These are phyloP conservation scores for Scarus forsteni DNA, from an alignment of 2,797 vertebrate species.

Conservation along the genomic window DNA sequence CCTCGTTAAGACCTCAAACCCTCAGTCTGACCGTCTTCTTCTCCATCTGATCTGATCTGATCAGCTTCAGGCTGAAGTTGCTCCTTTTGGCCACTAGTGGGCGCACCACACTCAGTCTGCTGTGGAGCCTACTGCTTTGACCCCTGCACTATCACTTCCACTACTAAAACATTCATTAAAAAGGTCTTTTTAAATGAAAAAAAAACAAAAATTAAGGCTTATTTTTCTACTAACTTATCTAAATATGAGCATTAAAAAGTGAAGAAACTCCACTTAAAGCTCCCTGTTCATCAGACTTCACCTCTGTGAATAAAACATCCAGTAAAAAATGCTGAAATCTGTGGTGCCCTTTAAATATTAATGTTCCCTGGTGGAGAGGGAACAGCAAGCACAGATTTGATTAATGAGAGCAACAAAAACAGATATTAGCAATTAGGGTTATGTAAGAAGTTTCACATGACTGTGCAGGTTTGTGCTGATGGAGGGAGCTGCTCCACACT, in stretches of 20 bases:
- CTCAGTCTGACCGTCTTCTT: neutral
- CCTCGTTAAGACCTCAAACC: too few relatives aligned
- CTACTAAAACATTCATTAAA: neutral
- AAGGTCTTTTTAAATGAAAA: too few relatives aligned
- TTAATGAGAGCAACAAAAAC: neutral
- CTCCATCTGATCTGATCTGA: neutral
- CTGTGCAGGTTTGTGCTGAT: too few relatives aligned
- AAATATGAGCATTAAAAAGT: too few relatives aligned
- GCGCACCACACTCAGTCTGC: conserved; percentile 60
- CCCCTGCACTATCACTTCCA: conserved; percentile 9
- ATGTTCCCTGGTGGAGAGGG: neutral
- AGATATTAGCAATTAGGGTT: neutral
- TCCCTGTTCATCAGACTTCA: too few relatives aligned
- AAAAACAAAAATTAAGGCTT: too few relatives aligned
- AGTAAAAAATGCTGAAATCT: neutral
- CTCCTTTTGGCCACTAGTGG: conserved; percentile 80
- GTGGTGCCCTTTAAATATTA: neutral
- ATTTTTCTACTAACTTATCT: too few relatives aligned
- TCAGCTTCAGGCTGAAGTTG: conserved; percentile 28
- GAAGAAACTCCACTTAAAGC: too few relatives aligned
- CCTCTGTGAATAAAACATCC: neutral
- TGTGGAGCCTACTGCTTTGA: conserved; percentile 2
- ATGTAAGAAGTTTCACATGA: neutral
- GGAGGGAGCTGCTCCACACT: too few relatives aligned
- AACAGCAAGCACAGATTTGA: neutral